These are phyloP conservation scores for Corythoichthys intestinalis DNA, from an alignment of 2,113 vertebrate species.

Conservation along the genomic window DNA sequence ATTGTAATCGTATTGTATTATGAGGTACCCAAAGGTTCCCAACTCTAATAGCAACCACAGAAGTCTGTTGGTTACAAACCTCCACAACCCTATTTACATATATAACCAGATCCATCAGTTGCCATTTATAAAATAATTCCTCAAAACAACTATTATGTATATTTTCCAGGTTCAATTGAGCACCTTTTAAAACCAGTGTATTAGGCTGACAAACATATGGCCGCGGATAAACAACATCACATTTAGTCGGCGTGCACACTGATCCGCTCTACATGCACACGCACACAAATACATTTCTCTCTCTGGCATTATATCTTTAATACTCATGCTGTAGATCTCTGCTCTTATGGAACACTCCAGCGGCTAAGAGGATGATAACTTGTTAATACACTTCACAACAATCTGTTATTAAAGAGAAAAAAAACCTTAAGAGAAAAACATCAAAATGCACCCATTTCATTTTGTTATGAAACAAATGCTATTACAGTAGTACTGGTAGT, in stretches of 20 bases:
- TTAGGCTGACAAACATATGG: conserved; percentile 66
- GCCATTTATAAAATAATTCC: conserved; percentile 45
- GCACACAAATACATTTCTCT: conserved; percentile 10
- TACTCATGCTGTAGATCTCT: conserved; percentile 3
- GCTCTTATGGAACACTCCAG: neutral
- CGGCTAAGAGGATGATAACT: neutral
- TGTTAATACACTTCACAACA: conserved; percentile 3
- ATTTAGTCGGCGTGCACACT: conserved; percentile 26
- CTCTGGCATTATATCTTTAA: conserved; percentile 21
- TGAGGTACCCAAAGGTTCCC: too few relatives aligned
- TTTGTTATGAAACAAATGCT: neutral
- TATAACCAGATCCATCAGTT: conserved; percentile 33
- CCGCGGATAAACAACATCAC: conserved; percentile 24
- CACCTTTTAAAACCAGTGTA: conserved; percentile 37
- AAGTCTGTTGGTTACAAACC: neutral
- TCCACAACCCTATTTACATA: conserved; percentile 31
- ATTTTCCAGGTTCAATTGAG: conserved; percentile 37
- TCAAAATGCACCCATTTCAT: conserved; percentile 10
- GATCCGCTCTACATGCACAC: conserved; percentile 1
- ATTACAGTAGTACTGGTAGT: neutral
- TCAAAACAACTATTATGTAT: conserved; percentile 35
- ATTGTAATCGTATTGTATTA: too few relatives aligned
- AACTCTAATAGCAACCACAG: too few relatives aligned
- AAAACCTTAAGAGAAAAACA: conserved; percentile 4
- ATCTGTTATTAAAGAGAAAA: conserved; percentile 7